phyloP scores from a whole-genome alignment of 2,888 invertebrate genomes.

The Prionchulus punctatus region DNA sequence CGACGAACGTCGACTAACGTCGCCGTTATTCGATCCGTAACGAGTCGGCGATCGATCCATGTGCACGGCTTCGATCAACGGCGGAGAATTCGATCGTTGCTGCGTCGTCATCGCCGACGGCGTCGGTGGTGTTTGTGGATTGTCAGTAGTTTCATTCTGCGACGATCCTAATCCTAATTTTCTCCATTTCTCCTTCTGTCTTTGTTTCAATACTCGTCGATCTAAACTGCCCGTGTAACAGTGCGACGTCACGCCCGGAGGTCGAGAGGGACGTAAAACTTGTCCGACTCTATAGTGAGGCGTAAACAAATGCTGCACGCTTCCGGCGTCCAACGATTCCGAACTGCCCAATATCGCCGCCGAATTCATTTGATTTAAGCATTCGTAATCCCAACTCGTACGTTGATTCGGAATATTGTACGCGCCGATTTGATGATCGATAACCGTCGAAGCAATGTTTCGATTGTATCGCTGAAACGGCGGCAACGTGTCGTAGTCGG shows the following conservation, averaged over 20 bases:
- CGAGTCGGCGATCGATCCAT: neutral
- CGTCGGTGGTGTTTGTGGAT: no score
- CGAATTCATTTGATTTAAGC: neutral
- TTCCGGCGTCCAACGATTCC: neutral
- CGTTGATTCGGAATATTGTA: constrained; percentile 14
- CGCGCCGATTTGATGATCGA: constrained; percentile 12
- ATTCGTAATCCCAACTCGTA: constrained; percentile 13
- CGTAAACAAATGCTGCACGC: neutral
- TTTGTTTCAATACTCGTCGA: constrained; percentile 6
- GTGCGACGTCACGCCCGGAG: neutral
- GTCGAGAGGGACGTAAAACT: no score
- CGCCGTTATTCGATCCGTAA: neutral
- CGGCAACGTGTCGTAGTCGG: neutral
- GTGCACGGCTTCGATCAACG: neutral
- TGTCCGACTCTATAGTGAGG: no score
- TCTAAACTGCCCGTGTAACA: constrained; percentile 9
- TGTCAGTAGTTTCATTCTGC: neutral
- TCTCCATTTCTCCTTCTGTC: neutral
- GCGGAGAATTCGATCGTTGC: no score
- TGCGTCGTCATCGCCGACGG: no score
- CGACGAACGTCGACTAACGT: neutral
- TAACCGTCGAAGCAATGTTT: neutral
- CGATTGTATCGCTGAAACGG: neutral
- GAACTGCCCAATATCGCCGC: neutral
- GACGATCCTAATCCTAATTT: neutral